Evolutionary conservation across 1,140 invertebrate species (phyloP).

Genomic region (Leptestheria dahalacensis): DNA sequence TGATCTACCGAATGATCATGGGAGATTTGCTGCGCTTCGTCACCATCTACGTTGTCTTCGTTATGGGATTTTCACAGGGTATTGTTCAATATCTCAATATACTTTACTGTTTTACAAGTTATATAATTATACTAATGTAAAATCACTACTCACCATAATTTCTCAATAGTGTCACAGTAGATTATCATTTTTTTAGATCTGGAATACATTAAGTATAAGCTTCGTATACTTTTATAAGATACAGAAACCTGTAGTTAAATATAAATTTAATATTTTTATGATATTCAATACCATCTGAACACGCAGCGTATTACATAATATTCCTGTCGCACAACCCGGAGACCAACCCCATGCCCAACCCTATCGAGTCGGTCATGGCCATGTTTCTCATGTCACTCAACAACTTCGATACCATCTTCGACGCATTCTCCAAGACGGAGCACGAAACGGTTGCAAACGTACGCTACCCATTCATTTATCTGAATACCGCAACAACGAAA

Average conservation of each 20-base stretch:
- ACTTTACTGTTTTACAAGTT: no score
- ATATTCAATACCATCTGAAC: no score
- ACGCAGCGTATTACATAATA: conserved; percentile 84
- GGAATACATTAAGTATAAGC: no score
- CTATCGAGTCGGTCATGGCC: conserved; percentile 83
- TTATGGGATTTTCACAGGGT: conserved; percentile 96
- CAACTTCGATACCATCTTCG: conserved; percentile 88
- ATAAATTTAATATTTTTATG: no score
- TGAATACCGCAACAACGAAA: not conserved
- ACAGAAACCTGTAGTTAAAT: no score
- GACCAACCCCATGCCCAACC: conserved; percentile 70
- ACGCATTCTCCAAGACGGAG: conserved; percentile 69
- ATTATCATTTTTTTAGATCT: conserved; percentile 1
- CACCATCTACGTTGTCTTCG: conserved; percentile 89
- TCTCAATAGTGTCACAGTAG: conserved; percentile 11
- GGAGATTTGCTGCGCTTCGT: conserved; percentile 89
- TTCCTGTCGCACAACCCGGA: conserved; percentile 55
- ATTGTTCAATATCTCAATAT: no score
- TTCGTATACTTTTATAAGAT: no score
- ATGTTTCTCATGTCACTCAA: conserved; percentile 97
- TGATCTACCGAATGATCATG: conserved; percentile 97
- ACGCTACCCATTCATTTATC: conserved; percentile 17
- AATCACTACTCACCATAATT: no score
- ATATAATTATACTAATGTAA: no score
- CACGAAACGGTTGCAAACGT: conserved; percentile 81